Conservation (phyloP, 1,140 invertebrate species). For the Drosophila gunungcola region DNA sequence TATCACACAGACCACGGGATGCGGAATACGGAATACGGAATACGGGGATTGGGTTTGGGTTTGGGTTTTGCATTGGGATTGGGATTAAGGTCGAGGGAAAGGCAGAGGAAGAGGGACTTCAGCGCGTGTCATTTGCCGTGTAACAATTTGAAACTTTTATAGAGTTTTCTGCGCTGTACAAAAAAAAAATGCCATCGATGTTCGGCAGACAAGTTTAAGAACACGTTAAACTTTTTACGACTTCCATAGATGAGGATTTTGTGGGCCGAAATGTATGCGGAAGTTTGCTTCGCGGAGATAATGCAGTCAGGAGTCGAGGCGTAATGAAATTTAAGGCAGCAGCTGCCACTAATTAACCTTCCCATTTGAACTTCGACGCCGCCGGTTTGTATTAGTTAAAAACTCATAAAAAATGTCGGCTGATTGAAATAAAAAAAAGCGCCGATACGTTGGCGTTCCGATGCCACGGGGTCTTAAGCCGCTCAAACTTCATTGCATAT, state of each 20-base stretch:
- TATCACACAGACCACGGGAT: slow-evolving; percentile 54
- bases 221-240: slow-evolving; percentile 79
- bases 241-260: slow-evolving; percentile 56
- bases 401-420: slow-evolving; percentile 57
- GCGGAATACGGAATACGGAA: background rate
- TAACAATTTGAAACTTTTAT: slow-evolving; percentile 81
- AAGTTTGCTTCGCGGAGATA: slow-evolving; percentile 23
- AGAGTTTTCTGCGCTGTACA: slow-evolving; percentile 33
- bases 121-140: slow-evolving; percentile 76
- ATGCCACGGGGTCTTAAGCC: slow-evolving; percentile 25
- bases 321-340: slow-evolving; percentile 51
- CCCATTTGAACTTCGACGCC: slow-evolving; percentile 37
- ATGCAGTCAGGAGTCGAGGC: slow-evolving; percentile 42
- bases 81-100: no score
- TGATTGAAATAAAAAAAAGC: slow-evolving; percentile 16
- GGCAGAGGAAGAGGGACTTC: background rate
- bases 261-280: slow-evolving; percentile 20
- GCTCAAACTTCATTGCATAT: slow-evolving; percentile 72
- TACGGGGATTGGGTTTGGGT: no score
- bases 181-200: slow-evolving; percentile 39
- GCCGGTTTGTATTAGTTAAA: slow-evolving; percentile 61
- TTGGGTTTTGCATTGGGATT: no score
- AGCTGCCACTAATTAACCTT: slow-evolving; percentile 76
- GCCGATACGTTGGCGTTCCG: background rate
- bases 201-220: slow-evolving; percentile 59